phyloP scores from a whole-genome alignment of 1,140 invertebrate genomes.

The Calephelis virginiensis region DNA sequence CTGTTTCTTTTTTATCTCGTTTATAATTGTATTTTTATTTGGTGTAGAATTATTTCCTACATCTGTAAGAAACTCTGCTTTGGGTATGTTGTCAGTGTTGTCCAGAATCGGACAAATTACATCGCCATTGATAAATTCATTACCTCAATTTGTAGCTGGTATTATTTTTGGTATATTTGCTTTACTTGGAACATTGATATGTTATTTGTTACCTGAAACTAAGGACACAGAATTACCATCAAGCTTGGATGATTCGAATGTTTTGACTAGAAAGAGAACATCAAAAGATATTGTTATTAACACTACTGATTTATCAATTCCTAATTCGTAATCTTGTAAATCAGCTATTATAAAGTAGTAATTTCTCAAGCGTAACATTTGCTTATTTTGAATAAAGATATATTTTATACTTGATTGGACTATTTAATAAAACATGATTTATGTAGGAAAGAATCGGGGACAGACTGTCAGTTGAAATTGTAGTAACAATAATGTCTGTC shows the following conservation, averaged over 20 bases:
- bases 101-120: conserved; percentile 77
- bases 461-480: too few relatives aligned
- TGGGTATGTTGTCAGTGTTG: conserved; percentile 77
- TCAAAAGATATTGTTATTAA: neutral
- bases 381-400: neutral
- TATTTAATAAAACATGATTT: too few relatives aligned
- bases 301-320: neutral
- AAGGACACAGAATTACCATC: conserved; percentile 55
- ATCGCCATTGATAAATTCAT: conserved; percentile 69
- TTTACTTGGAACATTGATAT: conserved; percentile 79
- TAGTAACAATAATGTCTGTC: too few relatives aligned
- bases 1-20: conserved; percentile 77
- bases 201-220: conserved; percentile 79
- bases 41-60: conserved; percentile 80
- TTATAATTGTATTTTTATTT: conserved; percentile 79
- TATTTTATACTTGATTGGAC: neutral
- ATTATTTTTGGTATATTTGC: conserved; percentile 82
- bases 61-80: conserved; percentile 75
- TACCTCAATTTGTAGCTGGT: conserved; percentile 76
- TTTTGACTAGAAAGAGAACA: conserved; percentile 28
- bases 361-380: neutral
- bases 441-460: too few relatives aligned
- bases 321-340: neutral
- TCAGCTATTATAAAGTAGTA: neutral
- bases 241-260: conserved; percentile 44